Conservation (phyloP, 2,888 invertebrate genomes). For the Schrankia costaestrigalis region DNA sequence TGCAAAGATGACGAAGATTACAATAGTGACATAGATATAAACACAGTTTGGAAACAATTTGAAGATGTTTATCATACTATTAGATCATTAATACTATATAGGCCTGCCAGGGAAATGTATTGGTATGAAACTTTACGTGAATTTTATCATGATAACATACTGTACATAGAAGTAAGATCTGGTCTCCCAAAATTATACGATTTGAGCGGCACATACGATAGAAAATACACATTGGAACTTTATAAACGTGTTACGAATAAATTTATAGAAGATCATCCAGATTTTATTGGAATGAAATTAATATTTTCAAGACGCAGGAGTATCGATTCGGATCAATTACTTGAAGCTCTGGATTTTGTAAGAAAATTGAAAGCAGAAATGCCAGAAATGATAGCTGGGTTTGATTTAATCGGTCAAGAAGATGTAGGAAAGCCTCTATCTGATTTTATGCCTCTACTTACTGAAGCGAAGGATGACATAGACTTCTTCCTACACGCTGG, state of each 20-base stretch:
- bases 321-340: slow-evolving; percentile 52
- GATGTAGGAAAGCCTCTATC: slow-evolving; percentile 84
- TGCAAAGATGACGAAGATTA: slow-evolving; percentile 59
- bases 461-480: slow-evolving; percentile 72
- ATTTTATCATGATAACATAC: slow-evolving; percentile 84
- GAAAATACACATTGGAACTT: slow-evolving; percentile 75
- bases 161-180: slow-evolving; percentile 85
- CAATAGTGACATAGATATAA: slow-evolving; percentile 64
- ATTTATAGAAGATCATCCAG: slow-evolving; percentile 81
- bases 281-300: slow-evolving; percentile 84
- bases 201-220: slow-evolving; percentile 78
- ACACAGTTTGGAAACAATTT: slow-evolving; percentile 82
- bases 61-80: slow-evolving; percentile 72
- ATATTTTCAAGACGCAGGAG: slow-evolving; percentile 75
- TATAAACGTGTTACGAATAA: slow-evolving; percentile 77
- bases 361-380: slow-evolving; percentile 64
- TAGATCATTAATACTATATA: slow-evolving; percentile 79
- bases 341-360: slow-evolving; percentile 56
- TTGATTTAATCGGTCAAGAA: slow-evolving; percentile 91
- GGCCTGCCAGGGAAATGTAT: slow-evolving; percentile 83
- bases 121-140: slow-evolving; percentile 82
- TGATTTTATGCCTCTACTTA: slow-evolving; percentile 80
- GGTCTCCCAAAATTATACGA: slow-evolving; percentile 73
- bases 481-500: slow-evolving; percentile 89
- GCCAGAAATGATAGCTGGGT: slow-evolving; percentile 87